These are phyloP conservation scores for Gari tellinella DNA, from an alignment of 2,888 invertebrate species.

Conservation along the genomic window DNA sequence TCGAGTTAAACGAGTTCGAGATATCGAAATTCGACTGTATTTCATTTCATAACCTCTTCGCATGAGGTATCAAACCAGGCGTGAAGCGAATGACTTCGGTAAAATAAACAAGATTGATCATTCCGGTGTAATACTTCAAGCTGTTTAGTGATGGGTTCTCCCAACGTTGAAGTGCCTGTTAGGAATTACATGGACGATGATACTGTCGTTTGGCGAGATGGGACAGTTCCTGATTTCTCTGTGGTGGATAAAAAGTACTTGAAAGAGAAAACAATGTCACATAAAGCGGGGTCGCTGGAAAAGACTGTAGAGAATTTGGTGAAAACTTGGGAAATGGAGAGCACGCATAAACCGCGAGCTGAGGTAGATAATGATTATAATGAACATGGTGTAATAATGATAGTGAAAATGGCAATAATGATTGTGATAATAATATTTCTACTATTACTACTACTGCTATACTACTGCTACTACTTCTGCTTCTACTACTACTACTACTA, in stretches of 20 bases:
- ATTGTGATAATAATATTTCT: background rate
- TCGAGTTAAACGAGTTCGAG: too few species aligned
- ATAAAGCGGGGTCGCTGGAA: conserved; percentile 75
- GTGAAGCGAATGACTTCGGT: too few species aligned
- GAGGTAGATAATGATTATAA: conserved; percentile 47
- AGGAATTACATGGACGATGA: conserved; percentile 63
- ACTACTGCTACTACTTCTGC: too few species aligned
- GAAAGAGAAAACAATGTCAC: conserved; percentile 64
- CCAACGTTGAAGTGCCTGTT: conserved; percentile 24
- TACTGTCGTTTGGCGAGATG: conserved; percentile 60
- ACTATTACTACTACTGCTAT: too few species aligned
- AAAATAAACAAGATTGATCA: too few species aligned
- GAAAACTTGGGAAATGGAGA: conserved; percentile 83
- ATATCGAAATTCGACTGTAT: too few species aligned
- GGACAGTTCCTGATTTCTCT: conserved; percentile 51
- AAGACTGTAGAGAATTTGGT: conserved; percentile 80
- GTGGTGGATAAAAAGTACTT: conserved; percentile 66
- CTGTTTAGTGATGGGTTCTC: too few species aligned
- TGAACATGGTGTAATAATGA: background rate
- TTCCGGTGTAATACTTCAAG: too few species aligned
- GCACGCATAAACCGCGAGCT: conserved; percentile 72
- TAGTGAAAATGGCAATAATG: background rate
- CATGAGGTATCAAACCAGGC: too few species aligned
- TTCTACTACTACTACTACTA: too few species aligned
- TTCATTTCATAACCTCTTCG: too few species aligned